Percentiles rank a stretch among this genome's conserved stretches.
Evolutionary conservation across 2,797 vertebrate genomes (phyloP).

Genomic region (Onychomys leucogaster): DNA sequence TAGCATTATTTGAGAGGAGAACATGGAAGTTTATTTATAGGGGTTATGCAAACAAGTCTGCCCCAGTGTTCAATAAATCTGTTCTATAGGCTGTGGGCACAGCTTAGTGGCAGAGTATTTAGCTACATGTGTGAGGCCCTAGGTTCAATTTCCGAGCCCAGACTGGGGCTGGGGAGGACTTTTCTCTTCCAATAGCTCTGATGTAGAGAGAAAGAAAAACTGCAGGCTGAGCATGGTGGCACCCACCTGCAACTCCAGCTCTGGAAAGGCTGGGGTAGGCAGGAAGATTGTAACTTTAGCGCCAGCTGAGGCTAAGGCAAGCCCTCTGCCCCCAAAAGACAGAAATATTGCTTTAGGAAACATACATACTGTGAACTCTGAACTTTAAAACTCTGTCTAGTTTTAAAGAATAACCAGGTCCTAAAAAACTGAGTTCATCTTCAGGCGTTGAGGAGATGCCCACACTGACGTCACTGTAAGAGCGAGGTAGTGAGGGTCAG

Average conservation of each 20-base stretch:
- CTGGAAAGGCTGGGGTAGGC: background rate
- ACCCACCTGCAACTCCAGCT: background rate
- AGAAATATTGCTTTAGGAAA: background rate
- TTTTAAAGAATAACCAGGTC: background rate
- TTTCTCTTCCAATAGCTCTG: background rate
- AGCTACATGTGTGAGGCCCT: background rate
- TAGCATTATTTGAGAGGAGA: background rate
- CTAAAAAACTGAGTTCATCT: background rate
- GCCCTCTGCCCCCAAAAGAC: background rate
- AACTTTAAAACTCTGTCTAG: background rate
- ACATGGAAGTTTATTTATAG: background rate
- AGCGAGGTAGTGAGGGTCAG: background rate
- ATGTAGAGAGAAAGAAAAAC: background rate
- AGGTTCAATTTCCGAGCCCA: background rate
- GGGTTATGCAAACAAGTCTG: background rate
- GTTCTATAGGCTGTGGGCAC: no score
- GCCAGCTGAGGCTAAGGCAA: background rate
- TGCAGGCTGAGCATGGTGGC: background rate
- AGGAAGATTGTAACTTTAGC: background rate
- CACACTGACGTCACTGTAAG: background rate
- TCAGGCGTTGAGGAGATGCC: background rate
- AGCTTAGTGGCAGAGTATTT: background rate
- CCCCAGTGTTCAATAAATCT: background rate
- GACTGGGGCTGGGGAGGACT: no score
- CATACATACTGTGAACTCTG: background rate